phyloP scores from a whole-genome alignment of 37 sponge, comb jelly and placozoan species.

The Hexactinellida sp. region DNA sequence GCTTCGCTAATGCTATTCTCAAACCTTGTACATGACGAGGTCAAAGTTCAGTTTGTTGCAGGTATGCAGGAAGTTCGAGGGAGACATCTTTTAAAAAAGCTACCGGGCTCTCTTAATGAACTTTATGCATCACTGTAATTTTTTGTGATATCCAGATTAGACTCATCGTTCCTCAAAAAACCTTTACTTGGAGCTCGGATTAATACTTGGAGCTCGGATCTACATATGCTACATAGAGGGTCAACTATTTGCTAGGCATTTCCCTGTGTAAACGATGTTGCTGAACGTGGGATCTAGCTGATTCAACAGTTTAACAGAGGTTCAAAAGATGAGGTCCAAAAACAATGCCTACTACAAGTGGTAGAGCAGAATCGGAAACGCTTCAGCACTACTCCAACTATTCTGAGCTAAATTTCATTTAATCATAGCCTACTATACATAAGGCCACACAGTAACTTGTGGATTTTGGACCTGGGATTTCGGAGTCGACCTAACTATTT shows the following conservation, averaged over 20 bases:
- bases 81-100: not conserved
- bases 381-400: conserved; percentile 16
- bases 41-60: conserved; percentile 12
- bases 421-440: too few species aligned
- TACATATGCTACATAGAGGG: conserved; percentile 14
- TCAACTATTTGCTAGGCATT: conserved; percentile 15
- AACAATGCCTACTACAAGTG: conserved; percentile 17
- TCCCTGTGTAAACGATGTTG: conserved; percentile 13
- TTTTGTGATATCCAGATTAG: conserved; percentile 10
- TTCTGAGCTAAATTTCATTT: conserved; percentile 18
- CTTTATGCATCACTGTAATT: conserved; percentile 10
- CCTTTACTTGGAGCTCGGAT: conserved; percentile 14
- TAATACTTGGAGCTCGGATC: conserved; percentile 15
- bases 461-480: too few species aligned
- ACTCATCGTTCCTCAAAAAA: conserved; percentile 1
- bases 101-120: conserved; percentile 17
- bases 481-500: too few species aligned
- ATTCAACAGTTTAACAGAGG: conserved; percentile 11
- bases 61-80: conserved; percentile 3
- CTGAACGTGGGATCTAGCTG: conserved; percentile 16
- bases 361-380: conserved; percentile 10
- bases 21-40: conserved; percentile 9
- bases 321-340: conserved; percentile 17
- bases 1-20: conserved; percentile 13
- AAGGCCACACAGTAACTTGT: too few species aligned